Evolutionary conservation across 2,797 vertebrate species (phyloP), one percentile per base, ranked within the genome.

Genomic region (Chelonia mydas): DNA sequence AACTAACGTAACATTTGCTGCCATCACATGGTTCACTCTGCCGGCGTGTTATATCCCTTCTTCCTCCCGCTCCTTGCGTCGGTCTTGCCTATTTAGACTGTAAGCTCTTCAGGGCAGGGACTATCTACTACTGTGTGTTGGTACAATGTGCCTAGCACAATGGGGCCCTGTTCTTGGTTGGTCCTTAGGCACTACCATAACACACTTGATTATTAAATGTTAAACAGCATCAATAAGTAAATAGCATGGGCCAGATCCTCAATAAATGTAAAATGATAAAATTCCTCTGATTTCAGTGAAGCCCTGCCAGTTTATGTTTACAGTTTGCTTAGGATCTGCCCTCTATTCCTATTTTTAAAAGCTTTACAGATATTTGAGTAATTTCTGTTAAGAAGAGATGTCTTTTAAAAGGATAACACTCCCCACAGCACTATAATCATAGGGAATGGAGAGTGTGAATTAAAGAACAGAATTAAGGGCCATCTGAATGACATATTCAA

Each of bases 251-350:
- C 33, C 61, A n/a, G 31, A 92, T 91, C 23, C 45, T 87, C 51
- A 86, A 28, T 49, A 78, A 31, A 68, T 61, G 78, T 87, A 94
- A 96, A 96, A 49, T 50, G 80, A 84, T 90, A 82, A 90, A 96
- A 59, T 41, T 93, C 93, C 81, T 90, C 84, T 33, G n/a, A 72
- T 80, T 87, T 93, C 85, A 88, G 41, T 65, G 33, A 83, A 94
- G 74, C 19, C 83, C 49, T 59, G 54, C 21, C 87, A 87, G 88
- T 90, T 93, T 95, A 94, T 81, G 12, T 55, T 83, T 92, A 41
- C 83, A 45, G 90, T 89, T 80, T 91, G 57, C 54, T 84, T 65
- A 93, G 4, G 19, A 82, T 90, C 50, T 54, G 16, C 87, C 61
- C 72, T 93, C 0, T 81, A 11, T 6, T 87, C 41, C 27, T 59